A percentile compares a stretch with the other conserved stretches of the same genome.
Conservation (phyloP, 2,888 invertebrate genomes). For the Ferrisia virgata region DNA sequence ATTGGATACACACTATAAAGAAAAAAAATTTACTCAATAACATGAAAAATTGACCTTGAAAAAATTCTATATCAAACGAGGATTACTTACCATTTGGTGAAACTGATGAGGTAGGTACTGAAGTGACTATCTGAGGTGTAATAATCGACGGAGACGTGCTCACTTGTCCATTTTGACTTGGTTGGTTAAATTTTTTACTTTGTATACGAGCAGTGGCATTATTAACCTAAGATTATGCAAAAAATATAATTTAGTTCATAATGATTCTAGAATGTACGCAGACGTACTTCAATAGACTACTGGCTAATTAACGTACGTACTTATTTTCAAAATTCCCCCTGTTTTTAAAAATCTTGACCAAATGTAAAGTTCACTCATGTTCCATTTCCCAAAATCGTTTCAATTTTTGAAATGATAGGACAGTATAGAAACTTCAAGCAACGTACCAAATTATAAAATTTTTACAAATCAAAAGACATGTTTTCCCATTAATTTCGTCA, state of each 20-base stretch:
- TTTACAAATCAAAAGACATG: too few species aligned
- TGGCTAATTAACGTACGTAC: not conserved
- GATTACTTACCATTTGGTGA: conserved; percentile 9
- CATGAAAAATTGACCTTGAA: conserved; percentile 47
- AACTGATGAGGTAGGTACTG: conserved; percentile 32
- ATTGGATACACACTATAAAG: conserved; percentile 82
- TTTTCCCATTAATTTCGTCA: too few species aligned
- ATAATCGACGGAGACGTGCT: conserved; percentile 53
- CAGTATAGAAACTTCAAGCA: too few species aligned
- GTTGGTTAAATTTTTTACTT: conserved; percentile 77
- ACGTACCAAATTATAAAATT: too few species aligned
- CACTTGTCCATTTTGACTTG: conserved; percentile 57
- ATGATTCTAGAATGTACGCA: not conserved
- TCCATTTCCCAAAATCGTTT: too few species aligned
- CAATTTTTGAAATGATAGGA: too few species aligned
- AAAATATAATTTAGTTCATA: not conserved
- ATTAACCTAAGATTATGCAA: conserved; percentile 71
- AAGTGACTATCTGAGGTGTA: conserved; percentile 27
- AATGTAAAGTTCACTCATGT: too few species aligned
- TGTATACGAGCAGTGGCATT: conserved; percentile 99
- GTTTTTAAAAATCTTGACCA: not conserved
- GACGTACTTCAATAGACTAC: not conserved
- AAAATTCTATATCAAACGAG: not conserved
- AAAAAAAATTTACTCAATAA: conserved; percentile 48
- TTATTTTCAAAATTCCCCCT: not conserved